A percentile compares a stretch with the other conserved stretches of the same genome.
phyloP scores from a whole-genome alignment of 2,797 vertebrate species.

The Lagodon rhomboides region DNA sequence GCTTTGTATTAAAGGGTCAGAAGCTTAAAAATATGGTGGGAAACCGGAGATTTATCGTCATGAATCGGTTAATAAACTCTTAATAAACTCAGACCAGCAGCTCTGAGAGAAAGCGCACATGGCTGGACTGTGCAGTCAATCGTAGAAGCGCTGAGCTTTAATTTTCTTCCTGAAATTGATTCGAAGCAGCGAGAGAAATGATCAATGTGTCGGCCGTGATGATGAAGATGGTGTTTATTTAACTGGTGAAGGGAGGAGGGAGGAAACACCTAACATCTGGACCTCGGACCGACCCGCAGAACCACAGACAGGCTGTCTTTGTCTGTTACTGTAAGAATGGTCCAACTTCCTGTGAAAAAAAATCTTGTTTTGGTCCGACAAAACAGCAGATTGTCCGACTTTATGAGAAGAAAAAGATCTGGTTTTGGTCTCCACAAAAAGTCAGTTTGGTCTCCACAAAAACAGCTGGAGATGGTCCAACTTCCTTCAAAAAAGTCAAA shows the following conservation, averaged over 20 bases:
- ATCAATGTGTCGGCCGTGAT: slow-evolving; percentile 13
- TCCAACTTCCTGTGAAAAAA: no score
- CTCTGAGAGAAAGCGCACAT: not conserved
- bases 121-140: slow-evolving; percentile 5
- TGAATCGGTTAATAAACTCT: not conserved
- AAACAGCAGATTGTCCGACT: no score
- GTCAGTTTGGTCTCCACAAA: no score
- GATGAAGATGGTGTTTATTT: slow-evolving; percentile 42
- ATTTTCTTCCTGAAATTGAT: slow-evolving; percentile 41
- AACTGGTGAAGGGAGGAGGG: slow-evolving; percentile 17
- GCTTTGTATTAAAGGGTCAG: not conserved
- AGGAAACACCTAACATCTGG: slow-evolving; percentile 64
- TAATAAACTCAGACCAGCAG: not conserved
- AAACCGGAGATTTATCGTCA: not conserved
- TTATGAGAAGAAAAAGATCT: no score
- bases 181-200: slow-evolving; percentile 34
- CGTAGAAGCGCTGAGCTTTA: slow-evolving; percentile 16
- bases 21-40: not conserved
- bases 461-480: not conserved
- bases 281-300: slow-evolving; percentile 20
- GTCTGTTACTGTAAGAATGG: not conserved
- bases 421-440: no score
- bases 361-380: no score
- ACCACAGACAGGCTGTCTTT: not conserved
- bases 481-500: no score